phyloP scores from a whole-genome alignment of 2,113 vertebrate species.

The Eupsittula cactorum region DNA sequence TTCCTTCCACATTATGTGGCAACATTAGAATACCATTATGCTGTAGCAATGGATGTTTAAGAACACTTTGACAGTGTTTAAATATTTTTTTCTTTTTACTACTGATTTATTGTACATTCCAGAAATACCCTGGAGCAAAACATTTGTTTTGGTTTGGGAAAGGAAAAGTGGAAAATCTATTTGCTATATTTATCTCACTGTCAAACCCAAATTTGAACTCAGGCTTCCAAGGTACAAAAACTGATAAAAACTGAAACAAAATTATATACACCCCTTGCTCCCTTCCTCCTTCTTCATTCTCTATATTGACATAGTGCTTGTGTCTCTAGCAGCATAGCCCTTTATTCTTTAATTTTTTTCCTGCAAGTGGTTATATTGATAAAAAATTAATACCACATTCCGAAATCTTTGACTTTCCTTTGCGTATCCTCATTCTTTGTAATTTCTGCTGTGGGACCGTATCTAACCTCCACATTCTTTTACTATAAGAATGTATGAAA shows the following conservation, averaged over 20 bases:
- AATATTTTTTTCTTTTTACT: constrained; percentile 32
- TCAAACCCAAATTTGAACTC: constrained; percentile 30
- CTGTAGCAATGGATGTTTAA: constrained; percentile 32
- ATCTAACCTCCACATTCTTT: not conserved
- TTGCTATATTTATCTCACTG: constrained; percentile 55
- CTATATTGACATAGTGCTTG: not conserved
- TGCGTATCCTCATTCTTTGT: not conserved
- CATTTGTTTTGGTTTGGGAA: constrained; percentile 37
- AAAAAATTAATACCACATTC: not conserved
- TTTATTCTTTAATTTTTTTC: not conserved
- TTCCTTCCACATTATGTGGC: constrained; percentile 3
- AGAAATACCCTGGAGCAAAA: constrained; percentile 53
- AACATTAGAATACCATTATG: constrained; percentile 23
- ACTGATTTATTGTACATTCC: constrained; percentile 37
- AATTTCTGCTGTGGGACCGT: not conserved
- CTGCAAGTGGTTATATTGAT: not conserved
- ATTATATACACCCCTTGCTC: not conserved
- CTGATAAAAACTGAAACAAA: not conserved
- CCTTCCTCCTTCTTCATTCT: not conserved
- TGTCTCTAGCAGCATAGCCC: not conserved
- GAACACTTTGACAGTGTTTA: constrained; percentile 23
- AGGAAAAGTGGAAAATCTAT: constrained; percentile 45
- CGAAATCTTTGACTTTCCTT: constrained; percentile 11
- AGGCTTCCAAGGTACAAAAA: not conserved
- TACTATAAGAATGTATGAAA: not conserved